Base-by-base conservation (phyloP, 2,888 invertebrate genomes). In the Andrena flavipes region DNA sequence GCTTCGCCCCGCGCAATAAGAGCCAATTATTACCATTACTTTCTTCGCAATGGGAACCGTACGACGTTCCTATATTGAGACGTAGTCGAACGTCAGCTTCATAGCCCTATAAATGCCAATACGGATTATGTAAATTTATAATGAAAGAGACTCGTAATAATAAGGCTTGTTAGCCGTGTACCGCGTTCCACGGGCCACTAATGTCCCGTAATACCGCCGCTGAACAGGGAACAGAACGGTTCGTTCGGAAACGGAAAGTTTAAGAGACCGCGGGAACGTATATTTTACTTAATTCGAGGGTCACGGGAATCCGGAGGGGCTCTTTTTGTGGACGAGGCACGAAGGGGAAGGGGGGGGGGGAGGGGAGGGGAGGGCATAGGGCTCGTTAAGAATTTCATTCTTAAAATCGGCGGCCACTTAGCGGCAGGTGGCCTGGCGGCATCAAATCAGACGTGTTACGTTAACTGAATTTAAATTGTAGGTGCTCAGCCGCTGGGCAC, bases 381-480 rank as follows among this genome's bases (percentile, higher is more conserved):
- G 82, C 85, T 88, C 87, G 87, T 88, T 88, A 88, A 84, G 82
- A 85, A 89, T 90, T 90, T 90, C 88, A 88, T 87, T 89, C 88
- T 90, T 84, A 86, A 91, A 90, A 90, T 90, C 89, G 84, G 86
- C 82, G 89, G 87, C 91, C 90, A 91, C 89, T 92, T 91, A 91
- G 81, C 86, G 90, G 91, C 92, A 92, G 91, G 91, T 91, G 90
- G 91, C 89, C 90, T 82, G 78, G 85, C 86, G 89, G 91, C 92
- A 89, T 92, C 92, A 90, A 92, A 92, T 92, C 92, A 89, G 88
- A 92, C 91, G 92, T 90, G 91, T 91, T 91, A 90, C 92, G 92
- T 91, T 93, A 93, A 93, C 93, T 92, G 92, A 92, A 93, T 93
- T 93, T 92, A 92, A 93, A 93, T 93, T 89, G 92, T 89, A 80